Conservation (phyloP, 2,888 invertebrate genomes). For the Apamea monoglypha region DNA sequence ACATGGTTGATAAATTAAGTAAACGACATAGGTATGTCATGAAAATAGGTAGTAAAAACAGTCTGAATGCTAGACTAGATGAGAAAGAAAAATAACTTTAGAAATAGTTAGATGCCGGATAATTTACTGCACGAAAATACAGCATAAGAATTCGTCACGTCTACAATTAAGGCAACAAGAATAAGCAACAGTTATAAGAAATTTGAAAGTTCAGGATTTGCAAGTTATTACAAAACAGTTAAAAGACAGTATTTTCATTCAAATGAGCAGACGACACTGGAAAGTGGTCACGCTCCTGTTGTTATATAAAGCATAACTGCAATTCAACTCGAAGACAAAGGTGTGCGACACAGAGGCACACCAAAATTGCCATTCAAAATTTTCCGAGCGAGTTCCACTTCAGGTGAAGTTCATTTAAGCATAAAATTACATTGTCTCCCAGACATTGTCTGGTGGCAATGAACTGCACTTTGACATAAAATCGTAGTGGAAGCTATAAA, state of each 20-base stretch:
- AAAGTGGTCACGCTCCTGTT: constrained; percentile 87
- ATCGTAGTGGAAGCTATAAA: constrained; percentile 88
- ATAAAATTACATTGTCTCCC: constrained; percentile 90
- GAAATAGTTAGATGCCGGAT: constrained; percentile 35
- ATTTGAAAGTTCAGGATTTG: constrained; percentile 74
- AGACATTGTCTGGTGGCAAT: constrained; percentile 89
- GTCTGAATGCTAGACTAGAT: constrained; percentile 39
- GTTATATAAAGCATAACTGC: constrained; percentile 88
- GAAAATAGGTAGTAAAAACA: constrained; percentile 42
- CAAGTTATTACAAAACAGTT: constrained; percentile 73
- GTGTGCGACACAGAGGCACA: constrained; percentile 79
- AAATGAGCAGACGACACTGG: constrained; percentile 79
- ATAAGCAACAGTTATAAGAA: constrained; percentile 58
- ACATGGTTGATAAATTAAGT: constrained; percentile 52
- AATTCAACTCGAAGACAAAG: constrained; percentile 86
- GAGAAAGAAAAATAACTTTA: constrained; percentile 24
- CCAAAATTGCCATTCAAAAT: constrained; percentile 88
- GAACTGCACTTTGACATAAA: constrained; percentile 91
- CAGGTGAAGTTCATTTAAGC: constrained; percentile 87
- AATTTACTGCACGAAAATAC: constrained; percentile 34
- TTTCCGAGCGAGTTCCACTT: constrained; percentile 88
- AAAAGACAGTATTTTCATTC: constrained; percentile 72
- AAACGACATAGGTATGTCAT: constrained; percentile 44
- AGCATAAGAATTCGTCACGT: constrained; percentile 28
- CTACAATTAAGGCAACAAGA: constrained; percentile 44